Evolutionary conservation across 2,888 invertebrate species (phyloP).

Genomic region (Lepeophtheirus nordmannii): DNA sequence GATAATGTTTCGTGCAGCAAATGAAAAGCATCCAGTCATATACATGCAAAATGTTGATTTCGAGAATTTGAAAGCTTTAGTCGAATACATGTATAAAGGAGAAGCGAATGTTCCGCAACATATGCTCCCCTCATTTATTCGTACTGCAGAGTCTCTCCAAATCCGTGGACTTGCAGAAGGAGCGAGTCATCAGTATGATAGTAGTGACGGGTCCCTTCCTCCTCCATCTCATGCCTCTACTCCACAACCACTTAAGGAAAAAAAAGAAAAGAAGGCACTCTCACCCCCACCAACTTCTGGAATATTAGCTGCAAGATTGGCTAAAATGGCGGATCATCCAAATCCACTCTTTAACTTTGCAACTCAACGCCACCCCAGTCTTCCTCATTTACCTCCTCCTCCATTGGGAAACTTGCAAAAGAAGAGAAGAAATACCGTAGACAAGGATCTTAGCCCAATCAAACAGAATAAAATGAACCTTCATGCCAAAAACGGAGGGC

Average conservation of each 20-base stretch:
- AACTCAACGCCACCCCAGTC: conserved; percentile 41
- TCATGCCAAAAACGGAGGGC: background rate
- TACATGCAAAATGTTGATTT: conserved; percentile 30
- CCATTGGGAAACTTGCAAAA: conserved; percentile 32
- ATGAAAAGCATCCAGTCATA: conserved; percentile 30
- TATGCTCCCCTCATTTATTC: conserved; percentile 29
- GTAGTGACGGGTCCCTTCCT: background rate
- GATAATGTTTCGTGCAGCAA: conserved; percentile 16
- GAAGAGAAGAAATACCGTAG: background rate
- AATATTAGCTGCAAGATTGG: conserved; percentile 32
- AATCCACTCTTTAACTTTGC: conserved; percentile 50
- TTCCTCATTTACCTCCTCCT: conserved; percentile 45
- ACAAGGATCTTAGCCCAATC: background rate
- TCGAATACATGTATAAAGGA: conserved; percentile 31
- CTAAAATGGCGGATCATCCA: conserved; percentile 50
- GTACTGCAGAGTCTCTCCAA: conserved; percentile 30
- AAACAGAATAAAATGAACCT: conserved; percentile 6
- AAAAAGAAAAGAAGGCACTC: conserved; percentile 3
- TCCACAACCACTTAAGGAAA: background rate
- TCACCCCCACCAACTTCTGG: conserved; percentile 13
- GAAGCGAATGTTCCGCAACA: conserved; percentile 31
- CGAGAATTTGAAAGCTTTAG: conserved; percentile 29
- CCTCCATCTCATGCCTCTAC: background rate
- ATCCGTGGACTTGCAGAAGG: conserved; percentile 31
- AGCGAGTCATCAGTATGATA: conserved; percentile 10